Percentiles rank a stretch among this genome's conserved stretches.
These are phyloP conservation scores for Wasmannia auropunctata DNA, from an alignment of 1,140 invertebrate species.

Conservation along the genomic window DNA sequence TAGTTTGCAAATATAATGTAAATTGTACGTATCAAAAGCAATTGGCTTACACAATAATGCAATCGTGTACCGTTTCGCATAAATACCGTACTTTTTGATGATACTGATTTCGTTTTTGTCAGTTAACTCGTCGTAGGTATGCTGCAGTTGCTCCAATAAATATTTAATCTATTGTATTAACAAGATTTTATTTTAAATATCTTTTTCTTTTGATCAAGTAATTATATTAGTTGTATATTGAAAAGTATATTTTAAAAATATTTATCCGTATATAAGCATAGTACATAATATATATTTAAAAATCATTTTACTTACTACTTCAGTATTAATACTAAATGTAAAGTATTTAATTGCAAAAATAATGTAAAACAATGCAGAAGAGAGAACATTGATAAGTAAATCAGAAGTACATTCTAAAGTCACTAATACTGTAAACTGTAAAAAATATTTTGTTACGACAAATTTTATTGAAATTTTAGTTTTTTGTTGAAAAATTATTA, in stretches of 20 bases:
- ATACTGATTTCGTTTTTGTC: neutral
- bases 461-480: no score
- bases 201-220: no score
- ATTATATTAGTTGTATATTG: no score
- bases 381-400: neutral
- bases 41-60: no score
- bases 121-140: neutral
- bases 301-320: neutral
- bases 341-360: neutral
- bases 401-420: neutral
- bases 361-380: neutral
- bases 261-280: no score
- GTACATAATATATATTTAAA: no score
- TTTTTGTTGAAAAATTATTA: no score
- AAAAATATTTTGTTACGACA: neutral
- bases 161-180: neutral
- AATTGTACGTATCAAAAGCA: no score
- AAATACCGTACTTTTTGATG: neutral
- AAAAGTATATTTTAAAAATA: no score
- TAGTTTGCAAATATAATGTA: no score
- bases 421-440: neutral
- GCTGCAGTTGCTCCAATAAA: neutral
- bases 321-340: neutral
- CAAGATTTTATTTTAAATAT: neutral
- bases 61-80: neutral